phyloP scores from a whole-genome alignment of 2,888 invertebrate genomes.

The Mythimna lalbum region DNA sequence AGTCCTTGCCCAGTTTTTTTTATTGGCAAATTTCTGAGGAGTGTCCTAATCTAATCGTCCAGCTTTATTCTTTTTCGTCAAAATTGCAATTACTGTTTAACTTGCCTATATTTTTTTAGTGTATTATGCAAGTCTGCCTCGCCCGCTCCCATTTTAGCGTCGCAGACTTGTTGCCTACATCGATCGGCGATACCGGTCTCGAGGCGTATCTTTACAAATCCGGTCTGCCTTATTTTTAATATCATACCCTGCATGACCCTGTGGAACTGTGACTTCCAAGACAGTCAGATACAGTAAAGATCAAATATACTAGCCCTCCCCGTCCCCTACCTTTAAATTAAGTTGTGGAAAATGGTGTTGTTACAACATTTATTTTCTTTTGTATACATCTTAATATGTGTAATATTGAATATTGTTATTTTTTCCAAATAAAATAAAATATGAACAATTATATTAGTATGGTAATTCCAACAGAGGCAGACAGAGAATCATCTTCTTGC shows the following conservation, averaged over 20 bases:
- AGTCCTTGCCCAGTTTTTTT: not conserved
- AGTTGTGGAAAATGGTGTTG: no score
- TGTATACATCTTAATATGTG: no score
- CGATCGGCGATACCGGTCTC: slow-evolving; percentile 46
- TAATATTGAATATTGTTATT: no score
- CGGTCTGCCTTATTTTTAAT: slow-evolving; percentile 47
- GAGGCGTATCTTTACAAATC: slow-evolving; percentile 40
- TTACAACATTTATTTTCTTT: no score
- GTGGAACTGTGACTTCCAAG: slow-evolving; percentile 5
- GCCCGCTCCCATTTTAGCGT: slow-evolving; percentile 30
- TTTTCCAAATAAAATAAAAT: no score
- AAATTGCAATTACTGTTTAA: not conserved
- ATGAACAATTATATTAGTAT: no score
- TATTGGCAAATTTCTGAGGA: not conserved
- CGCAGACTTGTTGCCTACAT: slow-evolving; percentile 46
- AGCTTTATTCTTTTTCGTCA: slow-evolving; percentile 17
- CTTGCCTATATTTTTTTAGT: slow-evolving; percentile 19
- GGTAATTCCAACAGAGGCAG: no score
- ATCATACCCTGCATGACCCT: slow-evolving; percentile 4
- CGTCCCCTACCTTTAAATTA: no score
- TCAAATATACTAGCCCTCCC: no score
- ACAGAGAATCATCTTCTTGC: no score
- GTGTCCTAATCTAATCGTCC: not conserved
- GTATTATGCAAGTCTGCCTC: slow-evolving; percentile 8
- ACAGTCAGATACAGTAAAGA: not conserved